Evolutionary conservation across 2,113 vertebrate species (phyloP).

Genomic region (Melospiza georgiana): DNA sequence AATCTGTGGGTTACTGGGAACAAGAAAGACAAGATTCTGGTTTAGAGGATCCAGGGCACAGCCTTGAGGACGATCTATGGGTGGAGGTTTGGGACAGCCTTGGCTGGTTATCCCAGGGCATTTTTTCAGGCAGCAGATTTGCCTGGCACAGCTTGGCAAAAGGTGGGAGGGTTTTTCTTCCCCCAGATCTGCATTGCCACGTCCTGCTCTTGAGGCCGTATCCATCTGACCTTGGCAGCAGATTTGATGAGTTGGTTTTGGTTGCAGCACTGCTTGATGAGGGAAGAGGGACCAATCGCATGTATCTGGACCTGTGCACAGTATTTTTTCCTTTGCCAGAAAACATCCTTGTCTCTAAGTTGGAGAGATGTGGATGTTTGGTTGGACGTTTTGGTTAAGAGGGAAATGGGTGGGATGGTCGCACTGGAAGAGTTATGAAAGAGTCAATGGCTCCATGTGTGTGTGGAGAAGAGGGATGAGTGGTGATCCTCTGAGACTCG

Average conservation of each 20-base stretch:
- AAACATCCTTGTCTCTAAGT: no score
- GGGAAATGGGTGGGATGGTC: not conserved
- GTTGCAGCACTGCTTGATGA: not conserved
- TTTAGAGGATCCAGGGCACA: not conserved
- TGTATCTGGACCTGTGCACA: not conserved
- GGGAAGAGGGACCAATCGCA: not conserved
- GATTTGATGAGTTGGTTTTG: no score
- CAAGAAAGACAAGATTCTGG: not conserved
- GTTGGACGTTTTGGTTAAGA: not conserved
- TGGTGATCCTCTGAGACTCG: not conserved
- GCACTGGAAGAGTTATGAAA: not conserved
- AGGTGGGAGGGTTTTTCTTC: not conserved
- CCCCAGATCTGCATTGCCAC: not conserved
- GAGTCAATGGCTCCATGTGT: no score
- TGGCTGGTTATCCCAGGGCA: fast-evolving
- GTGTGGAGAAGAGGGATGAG: not conserved
- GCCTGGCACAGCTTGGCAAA: not conserved
- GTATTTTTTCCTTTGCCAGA: not conserved
- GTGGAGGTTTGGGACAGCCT: not conserved
- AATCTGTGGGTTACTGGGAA: not conserved
- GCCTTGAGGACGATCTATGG: not conserved
- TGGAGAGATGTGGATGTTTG: not conserved
- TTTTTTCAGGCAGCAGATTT: no score
- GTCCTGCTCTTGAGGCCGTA: no score
- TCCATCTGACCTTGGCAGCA: not conserved